A percentile compares a stretch with the other conserved stretches of the same genome.
Evolutionary conservation across 2,113 vertebrate species (phyloP).

Genomic region (Notothenia rossii): DNA sequence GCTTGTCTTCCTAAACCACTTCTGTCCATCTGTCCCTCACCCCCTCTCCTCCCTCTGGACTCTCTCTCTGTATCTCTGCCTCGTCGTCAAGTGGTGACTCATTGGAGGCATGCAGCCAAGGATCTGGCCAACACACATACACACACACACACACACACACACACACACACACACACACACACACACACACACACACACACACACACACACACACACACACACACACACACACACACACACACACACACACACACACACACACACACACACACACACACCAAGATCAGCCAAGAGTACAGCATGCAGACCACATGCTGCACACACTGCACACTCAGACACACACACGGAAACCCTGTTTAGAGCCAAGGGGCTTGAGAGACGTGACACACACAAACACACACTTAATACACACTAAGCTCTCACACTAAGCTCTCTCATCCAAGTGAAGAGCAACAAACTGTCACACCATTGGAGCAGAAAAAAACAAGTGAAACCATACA

Average conservation of each 20-base stretch:
- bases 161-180: neutral
- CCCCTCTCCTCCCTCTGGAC: conserved; percentile 39
- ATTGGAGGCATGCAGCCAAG: conserved; percentile 66
- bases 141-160: conserved; percentile 29
- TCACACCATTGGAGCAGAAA: conserved; percentile 57
- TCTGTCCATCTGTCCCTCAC: conserved; percentile 45
- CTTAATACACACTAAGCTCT: conserved; percentile 25
- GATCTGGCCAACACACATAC: conserved; percentile 48
- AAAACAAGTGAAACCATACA: conserved; percentile 50
- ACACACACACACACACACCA: conserved; percentile 20
- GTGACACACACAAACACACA: conserved; percentile 28
- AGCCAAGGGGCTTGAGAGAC: neutral
- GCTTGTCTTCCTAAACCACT: conserved; percentile 25
- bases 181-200: neutral
- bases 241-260: conserved; percentile 16
- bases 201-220: conserved; percentile 30
- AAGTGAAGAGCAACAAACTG: conserved; percentile 65
- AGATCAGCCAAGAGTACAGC: conserved; percentile 62
- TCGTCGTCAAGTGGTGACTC: conserved; percentile 73
- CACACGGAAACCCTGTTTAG: conserved; percentile 37
- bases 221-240: neutral
- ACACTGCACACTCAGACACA: conserved; percentile 33
- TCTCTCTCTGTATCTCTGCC: conserved; percentile 54
- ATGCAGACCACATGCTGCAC: conserved; percentile 70
- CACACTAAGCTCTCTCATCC: conserved; percentile 56